Percentiles rank a stretch among this genome's conserved stretches.
These are phyloP conservation scores for Drosophila albomicans DNA, from an alignment of 1,140 invertebrate genomes.

Conservation along the genomic window DNA sequence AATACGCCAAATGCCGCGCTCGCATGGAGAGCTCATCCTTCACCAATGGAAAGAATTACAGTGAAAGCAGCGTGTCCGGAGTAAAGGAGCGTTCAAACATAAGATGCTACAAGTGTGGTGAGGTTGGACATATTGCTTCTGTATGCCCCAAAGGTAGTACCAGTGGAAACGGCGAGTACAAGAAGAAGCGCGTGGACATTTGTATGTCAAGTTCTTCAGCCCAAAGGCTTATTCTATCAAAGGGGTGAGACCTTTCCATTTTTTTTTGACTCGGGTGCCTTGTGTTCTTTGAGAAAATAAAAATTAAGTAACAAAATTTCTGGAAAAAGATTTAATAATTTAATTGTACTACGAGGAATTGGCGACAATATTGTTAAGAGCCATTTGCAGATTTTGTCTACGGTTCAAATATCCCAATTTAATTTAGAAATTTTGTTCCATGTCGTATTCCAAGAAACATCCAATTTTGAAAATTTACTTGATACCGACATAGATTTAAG, in stretches of 20 bases:
- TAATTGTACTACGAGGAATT: conserved; percentile 7
- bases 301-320: not conserved
- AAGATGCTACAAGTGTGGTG: conserved; percentile 27
- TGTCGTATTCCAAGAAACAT: not conserved
- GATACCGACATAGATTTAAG: conserved; percentile 5
- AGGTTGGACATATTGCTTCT: conserved; percentile 31
- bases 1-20: conserved; percentile 5
- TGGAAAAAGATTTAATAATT: conserved; percentile 4
- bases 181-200: conserved; percentile 21
- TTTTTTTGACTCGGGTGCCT: not conserved
- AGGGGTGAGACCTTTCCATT: conserved; percentile 1
- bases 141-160: conserved; percentile 18
- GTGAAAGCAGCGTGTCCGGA: not conserved
- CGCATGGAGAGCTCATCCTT: not conserved
- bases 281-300: not conserved
- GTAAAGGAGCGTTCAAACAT: conserved; percentile 23
- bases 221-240: not conserved
- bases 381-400: not conserved
- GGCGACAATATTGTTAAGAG: conserved; percentile 1
- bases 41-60: conserved; percentile 7
- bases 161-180: not conserved
- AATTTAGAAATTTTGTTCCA: too few relatives aligned
- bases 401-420: too few relatives aligned
- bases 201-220: conserved; percentile 8
- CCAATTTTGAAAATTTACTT: not conserved